A percentile compares a stretch with the other conserved stretches of the same genome.
phyloP scores from a whole-genome alignment of 2,888 invertebrate genomes.

The Tetragnatha montana region DNA sequence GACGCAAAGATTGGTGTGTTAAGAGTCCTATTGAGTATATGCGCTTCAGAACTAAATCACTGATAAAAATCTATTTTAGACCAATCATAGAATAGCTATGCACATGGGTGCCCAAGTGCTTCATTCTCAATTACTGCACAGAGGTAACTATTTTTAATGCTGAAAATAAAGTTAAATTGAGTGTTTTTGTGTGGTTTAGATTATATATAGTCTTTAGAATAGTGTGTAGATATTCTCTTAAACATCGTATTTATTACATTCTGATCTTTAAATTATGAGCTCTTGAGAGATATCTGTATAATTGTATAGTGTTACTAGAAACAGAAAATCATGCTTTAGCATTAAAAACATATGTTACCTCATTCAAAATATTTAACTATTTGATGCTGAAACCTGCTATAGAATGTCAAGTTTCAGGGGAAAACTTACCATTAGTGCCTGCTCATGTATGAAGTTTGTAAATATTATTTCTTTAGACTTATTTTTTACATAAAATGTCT shows the following conservation, averaged over 20 bases:
- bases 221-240: constrained; percentile 30
- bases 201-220: constrained; percentile 2
- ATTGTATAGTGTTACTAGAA: constrained; percentile 10
- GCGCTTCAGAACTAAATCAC: not conserved
- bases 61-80: constrained; percentile 5
- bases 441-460: constrained; percentile 48
- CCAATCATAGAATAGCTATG: constrained; percentile 42
- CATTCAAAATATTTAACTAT: constrained; percentile 39
- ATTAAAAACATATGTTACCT: constrained; percentile 36
- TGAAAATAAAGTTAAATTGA: constrained; percentile 27
- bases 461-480: constrained; percentile 27
- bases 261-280: constrained; percentile 13
- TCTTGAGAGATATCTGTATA: constrained; percentile 19
- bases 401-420: constrained; percentile 30
- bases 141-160: constrained; percentile 63
- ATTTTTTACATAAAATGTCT: constrained; percentile 35
- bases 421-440: constrained; percentile 63
- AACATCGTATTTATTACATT: constrained; percentile 30
- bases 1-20: not conserved
- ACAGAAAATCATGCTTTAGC: constrained; percentile 19
- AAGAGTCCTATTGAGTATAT: not conserved
- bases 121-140: constrained; percentile 39
- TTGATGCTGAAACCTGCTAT: constrained; percentile 34
- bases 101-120: constrained; percentile 52
- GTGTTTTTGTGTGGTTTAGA: constrained; percentile 9